Conservation (phyloP, 2,888 invertebrate genomes). For the Caenorhabditis sp. region DNA sequence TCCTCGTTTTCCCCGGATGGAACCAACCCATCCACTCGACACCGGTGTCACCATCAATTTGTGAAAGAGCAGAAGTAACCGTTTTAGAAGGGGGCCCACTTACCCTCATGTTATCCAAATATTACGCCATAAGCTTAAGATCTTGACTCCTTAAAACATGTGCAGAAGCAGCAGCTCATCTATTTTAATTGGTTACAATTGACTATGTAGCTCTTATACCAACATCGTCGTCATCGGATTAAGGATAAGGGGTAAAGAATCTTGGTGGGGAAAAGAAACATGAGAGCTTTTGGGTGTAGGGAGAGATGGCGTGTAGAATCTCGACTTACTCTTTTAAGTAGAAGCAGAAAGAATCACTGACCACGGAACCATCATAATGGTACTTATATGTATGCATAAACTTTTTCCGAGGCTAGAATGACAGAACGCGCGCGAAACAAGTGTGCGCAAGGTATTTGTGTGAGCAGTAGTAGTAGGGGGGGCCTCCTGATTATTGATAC, state of each 20-base stretch:
- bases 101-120: slow-evolving; percentile 65
- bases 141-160: slow-evolving; percentile 38
- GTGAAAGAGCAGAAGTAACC: neutral
- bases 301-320: slow-evolving; percentile 39
- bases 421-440: slow-evolving; percentile 47
- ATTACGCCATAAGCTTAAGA: slow-evolving; percentile 64
- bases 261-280: slow-evolving; percentile 38
- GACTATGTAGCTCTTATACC: slow-evolving; percentile 44
- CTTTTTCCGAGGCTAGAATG: slow-evolving; percentile 54
- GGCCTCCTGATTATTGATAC: slow-evolving; percentile 57
- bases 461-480: slow-evolving; percentile 12
- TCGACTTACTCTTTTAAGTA: slow-evolving; percentile 31
- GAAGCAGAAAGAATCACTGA: slow-evolving; percentile 33
- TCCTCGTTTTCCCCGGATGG: slow-evolving; percentile 33
- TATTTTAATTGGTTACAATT: slow-evolving; percentile 63
- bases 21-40: slow-evolving; percentile 78
- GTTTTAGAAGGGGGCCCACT: slow-evolving; percentile 19
- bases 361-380: slow-evolving; percentile 27
- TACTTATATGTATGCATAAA: slow-evolving; percentile 59
- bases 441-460: slow-evolving; percentile 68
- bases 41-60: slow-evolving; percentile 69
- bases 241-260: slow-evolving; percentile 26
- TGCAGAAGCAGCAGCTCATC: slow-evolving; percentile 30
- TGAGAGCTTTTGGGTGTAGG: slow-evolving; percentile 6
- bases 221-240: slow-evolving; percentile 49